phyloP scores from a whole-genome alignment of 2,113 vertebrate genomes.

The Turnix velox region DNA sequence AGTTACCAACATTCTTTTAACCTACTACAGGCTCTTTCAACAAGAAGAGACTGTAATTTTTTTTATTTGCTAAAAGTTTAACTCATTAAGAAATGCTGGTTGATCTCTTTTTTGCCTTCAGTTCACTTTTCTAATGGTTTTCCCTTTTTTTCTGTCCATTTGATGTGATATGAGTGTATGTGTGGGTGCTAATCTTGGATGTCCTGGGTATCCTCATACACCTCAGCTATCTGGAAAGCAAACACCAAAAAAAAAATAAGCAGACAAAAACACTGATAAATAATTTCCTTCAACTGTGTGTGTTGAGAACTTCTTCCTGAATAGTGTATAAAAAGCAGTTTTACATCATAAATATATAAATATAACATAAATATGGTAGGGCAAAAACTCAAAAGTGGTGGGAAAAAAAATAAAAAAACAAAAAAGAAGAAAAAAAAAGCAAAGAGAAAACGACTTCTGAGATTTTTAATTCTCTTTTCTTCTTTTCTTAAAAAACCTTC shows the following conservation, averaged over 20 bases:
- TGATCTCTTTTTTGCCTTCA: not conserved
- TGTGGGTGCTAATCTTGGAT: not conserved
- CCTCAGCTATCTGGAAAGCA: not conserved
- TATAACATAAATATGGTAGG: not conserved
- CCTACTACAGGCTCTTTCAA: not conserved
- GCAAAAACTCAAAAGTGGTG: not conserved
- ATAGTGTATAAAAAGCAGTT: not conserved
- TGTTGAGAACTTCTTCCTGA: not conserved
- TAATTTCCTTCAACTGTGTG: not conserved
- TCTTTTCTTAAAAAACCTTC: slow-evolving; percentile 65
- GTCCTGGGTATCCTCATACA: not conserved
- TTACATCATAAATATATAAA: not conserved
- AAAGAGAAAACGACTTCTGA: not conserved
- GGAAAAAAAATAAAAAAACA: not conserved
- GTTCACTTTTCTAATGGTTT: not conserved
- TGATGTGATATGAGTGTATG: not conserved
- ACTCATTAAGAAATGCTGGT: not conserved
- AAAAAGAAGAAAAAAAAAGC: not conserved
- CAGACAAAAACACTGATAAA: not conserved
- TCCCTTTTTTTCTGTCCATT: not conserved
- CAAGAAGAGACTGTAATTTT: not conserved
- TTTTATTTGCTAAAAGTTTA: not conserved
- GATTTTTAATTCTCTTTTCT: slow-evolving; percentile 68
- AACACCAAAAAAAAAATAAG: not conserved
- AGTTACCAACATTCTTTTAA: not conserved